These are phyloP conservation scores for Henricia sp. DNA, from an alignment of 53 echinoderm and acorn worm species.

Conservation along the genomic window DNA sequence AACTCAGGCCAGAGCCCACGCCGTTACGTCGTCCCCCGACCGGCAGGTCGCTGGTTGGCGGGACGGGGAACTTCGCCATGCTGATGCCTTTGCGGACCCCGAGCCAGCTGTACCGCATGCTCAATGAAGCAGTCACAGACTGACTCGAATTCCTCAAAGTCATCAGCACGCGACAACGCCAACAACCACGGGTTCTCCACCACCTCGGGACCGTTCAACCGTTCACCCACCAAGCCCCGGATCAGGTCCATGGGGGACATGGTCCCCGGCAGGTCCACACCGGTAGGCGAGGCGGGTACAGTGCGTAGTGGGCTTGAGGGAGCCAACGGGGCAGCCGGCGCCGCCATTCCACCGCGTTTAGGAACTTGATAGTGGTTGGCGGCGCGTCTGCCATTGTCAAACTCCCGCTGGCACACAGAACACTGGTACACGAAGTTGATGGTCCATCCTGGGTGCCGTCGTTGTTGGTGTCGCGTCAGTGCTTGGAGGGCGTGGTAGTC, in stretches of 20 bases:
- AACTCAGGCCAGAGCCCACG: constrained; percentile 10
- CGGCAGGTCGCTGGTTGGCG: neutral
- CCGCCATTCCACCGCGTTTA: neutral
- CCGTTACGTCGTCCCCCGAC: neutral
- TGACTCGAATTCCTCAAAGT: constrained; percentile 7
- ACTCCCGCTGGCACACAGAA: constrained; percentile 16
- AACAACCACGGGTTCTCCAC: neutral
- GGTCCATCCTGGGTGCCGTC: neutral
- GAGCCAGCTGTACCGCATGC: neutral
- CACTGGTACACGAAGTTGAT: constrained; percentile 8
- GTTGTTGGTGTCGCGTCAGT: constrained; percentile 29
- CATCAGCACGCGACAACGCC: neutral
- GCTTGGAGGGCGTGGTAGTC: constrained; percentile 17
- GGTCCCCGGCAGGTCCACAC: neutral
- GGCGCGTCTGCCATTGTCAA: constrained; percentile 9
- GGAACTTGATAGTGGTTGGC: constrained; percentile 39
- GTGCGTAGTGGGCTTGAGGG: neutral
- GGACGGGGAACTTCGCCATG: neutral
- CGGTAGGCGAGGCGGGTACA: neutral
- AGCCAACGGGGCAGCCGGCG: neutral
- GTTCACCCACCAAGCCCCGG: neutral
- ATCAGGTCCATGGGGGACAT: neutral
- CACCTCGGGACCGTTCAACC: neutral
- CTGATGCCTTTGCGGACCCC: neutral
- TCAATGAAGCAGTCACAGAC: constrained; percentile 9